Conservation (phyloP, 2,797 vertebrate species). For the Sebastes minor region DNA sequence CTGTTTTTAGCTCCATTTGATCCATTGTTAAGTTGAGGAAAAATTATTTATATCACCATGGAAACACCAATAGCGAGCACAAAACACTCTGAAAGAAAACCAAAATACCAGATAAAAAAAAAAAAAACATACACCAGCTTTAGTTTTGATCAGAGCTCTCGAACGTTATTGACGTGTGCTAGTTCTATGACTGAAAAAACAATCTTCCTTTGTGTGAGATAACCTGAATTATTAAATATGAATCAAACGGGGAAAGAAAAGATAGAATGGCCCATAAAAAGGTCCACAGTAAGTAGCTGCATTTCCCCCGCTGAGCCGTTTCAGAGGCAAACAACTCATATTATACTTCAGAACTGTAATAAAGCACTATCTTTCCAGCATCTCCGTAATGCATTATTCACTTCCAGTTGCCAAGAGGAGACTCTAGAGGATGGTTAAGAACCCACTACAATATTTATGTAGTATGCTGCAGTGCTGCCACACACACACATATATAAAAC, state of each 20-base stretch:
- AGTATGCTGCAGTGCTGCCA: constrained; percentile 63
- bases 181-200: constrained; percentile 37
- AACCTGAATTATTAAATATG: constrained; percentile 67
- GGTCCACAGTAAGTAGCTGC: constrained; percentile 50
- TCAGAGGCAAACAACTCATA: constrained; percentile 72
- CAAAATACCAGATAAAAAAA: constrained; percentile 22
- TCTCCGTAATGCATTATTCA: constrained; percentile 83
- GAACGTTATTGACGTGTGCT: constrained; percentile 32
- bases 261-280: constrained; percentile 59
- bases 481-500: constrained; percentile 19
- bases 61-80: constrained; percentile 56
- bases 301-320: constrained; percentile 64
- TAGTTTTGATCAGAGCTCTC: constrained; percentile 49
- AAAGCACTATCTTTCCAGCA: constrained; percentile 77
- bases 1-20: constrained; percentile 61
- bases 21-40: constrained; percentile 54
- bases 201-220: constrained; percentile 37
- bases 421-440: constrained; percentile 82
- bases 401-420: constrained; percentile 77
- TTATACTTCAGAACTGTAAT: constrained; percentile 76
- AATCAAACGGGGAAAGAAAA: constrained; percentile 53
- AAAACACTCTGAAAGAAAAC: constrained; percentile 47
- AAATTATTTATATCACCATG: constrained; percentile 70
- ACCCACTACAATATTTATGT: constrained; percentile 83
- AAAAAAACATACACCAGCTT: constrained; percentile 4